Evolutionary conservation across 2,888 invertebrate species (phyloP), one percentile per base, ranked within the genome.

Genomic region (Brenthis ino): DNA sequence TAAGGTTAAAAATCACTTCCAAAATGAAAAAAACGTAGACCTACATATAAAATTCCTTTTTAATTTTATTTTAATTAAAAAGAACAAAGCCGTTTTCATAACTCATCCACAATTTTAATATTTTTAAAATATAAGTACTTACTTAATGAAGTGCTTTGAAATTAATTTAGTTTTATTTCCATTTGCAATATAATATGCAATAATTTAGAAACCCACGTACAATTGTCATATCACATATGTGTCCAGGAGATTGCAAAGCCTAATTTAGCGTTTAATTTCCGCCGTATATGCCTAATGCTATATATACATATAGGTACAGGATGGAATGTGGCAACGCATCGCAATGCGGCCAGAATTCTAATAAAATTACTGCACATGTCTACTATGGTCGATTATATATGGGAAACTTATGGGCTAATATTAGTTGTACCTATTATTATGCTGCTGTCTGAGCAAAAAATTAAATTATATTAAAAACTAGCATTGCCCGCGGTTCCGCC

Each of bases 211-310:
- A 24, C 58, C 48, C 2, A 60, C 8, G 14, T 60, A 60, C 61
- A 68, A 63, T 65, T 50, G 60, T 58, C 64, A 57, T 67, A 66
- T 70, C 20, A 20, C 20, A 20, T 67, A 69, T 65, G 57, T 58
- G 65, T 51, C 28, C 60, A 64, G 64, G 67, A 75, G 73, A 76
- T 77, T 72, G 72, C 51, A 63, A 58, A 53, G 68, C 68, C 79
- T 83, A 85, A 84, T 84, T 80, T 82, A 80, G 76, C 77, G 76
- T 71, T 81, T 80, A 82, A 83, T 83, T 81, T 82, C 77, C 80
- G 77, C 56, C 55, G 50, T 61, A 50, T 60, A 47, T 58, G 57
- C 53, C 69, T 66, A 71, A 69, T 68, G 69, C 56, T 51, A 56
- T 66, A 66, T 47, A 14, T 55, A 16, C 16, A 67, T 54, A 61